phyloP scores from a whole-genome alignment of 2,888 invertebrate genomes.

The Vannuccia rotundouncinata region DNA sequence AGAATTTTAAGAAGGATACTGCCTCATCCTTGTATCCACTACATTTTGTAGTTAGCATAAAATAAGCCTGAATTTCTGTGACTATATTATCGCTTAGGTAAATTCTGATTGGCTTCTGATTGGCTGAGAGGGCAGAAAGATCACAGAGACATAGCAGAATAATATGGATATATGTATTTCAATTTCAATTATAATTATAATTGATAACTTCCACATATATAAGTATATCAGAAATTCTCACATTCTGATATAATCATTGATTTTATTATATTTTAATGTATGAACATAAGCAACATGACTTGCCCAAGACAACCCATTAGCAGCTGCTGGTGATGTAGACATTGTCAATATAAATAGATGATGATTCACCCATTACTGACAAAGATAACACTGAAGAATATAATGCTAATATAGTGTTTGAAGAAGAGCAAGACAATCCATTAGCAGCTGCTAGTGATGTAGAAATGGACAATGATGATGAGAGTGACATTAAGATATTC shows the following conservation, averaged over 20 bases:
- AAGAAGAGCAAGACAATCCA: not conserved
- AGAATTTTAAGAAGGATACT: slow-evolving; percentile 12
- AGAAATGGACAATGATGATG: not conserved
- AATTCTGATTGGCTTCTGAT: too few species aligned
- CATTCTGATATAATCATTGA: not conserved
- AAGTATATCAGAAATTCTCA: not conserved
- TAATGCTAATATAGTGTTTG: not conserved
- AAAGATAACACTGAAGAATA: not conserved
- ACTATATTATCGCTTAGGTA: not conserved
- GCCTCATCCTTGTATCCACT: slow-evolving; percentile 4
- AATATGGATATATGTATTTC: too few species aligned
- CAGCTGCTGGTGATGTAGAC: not conserved
- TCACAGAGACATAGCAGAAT: not conserved
- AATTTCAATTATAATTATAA: not conserved
- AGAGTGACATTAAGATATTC: not conserved
- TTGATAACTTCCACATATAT: not conserved
- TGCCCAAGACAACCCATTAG: not conserved
- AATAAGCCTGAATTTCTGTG: too few species aligned
- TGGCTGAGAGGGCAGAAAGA: not conserved
- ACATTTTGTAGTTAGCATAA: slow-evolving; percentile 22
- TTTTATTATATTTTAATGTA: not conserved
- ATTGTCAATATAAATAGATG: not conserved
- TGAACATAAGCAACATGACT: not conserved
- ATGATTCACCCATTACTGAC: not conserved
- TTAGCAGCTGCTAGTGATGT: not conserved